These are phyloP conservation scores for Panthera uncia DNA, from an alignment of 2,113 vertebrate species.

Conservation along the genomic window DNA sequence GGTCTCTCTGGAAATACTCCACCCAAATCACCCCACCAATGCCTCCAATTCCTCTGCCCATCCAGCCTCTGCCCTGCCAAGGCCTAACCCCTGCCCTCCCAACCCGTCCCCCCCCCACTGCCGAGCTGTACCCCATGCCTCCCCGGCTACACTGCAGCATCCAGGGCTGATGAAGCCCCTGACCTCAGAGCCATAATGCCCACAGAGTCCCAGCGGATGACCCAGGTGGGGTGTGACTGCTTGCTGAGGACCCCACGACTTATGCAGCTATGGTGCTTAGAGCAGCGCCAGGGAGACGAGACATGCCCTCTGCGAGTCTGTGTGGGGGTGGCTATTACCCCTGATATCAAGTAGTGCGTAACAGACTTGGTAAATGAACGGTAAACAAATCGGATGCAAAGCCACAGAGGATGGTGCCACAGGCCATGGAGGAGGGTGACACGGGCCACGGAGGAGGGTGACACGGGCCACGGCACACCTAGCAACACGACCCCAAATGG, in stretches of 20 bases:
- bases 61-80: fast-evolving
- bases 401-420: neutral
- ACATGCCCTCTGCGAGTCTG: fast-evolving
- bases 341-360: neutral
- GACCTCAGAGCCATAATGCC: neutral
- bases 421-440: too few relatives aligned
- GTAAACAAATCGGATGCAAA: neutral
- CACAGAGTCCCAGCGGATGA: neutral
- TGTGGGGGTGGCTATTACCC: fast-evolving
- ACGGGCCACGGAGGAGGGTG: neutral
- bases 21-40: fast-evolving
- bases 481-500: neutral
- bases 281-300: neutral
- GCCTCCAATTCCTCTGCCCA: neutral
- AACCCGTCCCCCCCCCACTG: fast-evolving
- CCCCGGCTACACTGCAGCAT: neutral
- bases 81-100: neutral
- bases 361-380: too few relatives aligned
- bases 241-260: too few relatives aligned
- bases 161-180: neutral
- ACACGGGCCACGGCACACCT: neutral
- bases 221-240: neutral
- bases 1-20: fast-evolving
- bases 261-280: fast-evolving
- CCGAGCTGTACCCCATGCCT: fast-evolving